These are phyloP conservation scores for Acanthosepion esculentum DNA, from an alignment of 2,888 invertebrate genomes.

Conservation along the genomic window DNA sequence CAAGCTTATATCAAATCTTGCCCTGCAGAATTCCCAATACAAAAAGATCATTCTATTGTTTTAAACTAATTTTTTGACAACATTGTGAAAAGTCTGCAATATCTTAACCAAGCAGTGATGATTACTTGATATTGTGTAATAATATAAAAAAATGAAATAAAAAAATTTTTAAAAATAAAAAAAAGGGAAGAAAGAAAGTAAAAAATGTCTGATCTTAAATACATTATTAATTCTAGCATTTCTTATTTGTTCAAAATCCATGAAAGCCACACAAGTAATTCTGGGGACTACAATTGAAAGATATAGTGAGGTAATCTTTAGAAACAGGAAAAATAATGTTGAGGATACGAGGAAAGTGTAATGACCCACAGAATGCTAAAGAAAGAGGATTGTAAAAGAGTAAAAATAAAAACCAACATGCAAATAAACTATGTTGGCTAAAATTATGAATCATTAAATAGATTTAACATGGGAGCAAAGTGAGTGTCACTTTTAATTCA, in stretches of 20 bases:
- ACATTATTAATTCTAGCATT: neutral
- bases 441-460: neutral
- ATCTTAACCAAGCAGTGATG: too few relatives aligned
- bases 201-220: neutral
- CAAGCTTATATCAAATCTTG: too few relatives aligned
- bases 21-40: too few relatives aligned
- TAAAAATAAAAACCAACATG: neutral
- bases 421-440: neutral
- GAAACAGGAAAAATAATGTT: neutral
- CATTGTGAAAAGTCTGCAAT: too few relatives aligned
- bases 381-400: too few relatives aligned
- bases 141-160: too few relatives aligned
- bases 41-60: too few relatives aligned
- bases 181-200: neutral
- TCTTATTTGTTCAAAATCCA: neutral
- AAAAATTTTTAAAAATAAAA: too few relatives aligned
- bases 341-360: neutral
- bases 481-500: neutral
- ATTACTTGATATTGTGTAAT: too few relatives aligned
- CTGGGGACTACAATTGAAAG: neutral
- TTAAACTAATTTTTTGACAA: too few relatives aligned
- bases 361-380: neutral
- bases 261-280: neutral
- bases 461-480: neutral
- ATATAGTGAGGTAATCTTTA: neutral